These are phyloP conservation scores for Amphipyra tragopoginis DNA, from an alignment of 2,888 invertebrate genomes.

Conservation along the genomic window DNA sequence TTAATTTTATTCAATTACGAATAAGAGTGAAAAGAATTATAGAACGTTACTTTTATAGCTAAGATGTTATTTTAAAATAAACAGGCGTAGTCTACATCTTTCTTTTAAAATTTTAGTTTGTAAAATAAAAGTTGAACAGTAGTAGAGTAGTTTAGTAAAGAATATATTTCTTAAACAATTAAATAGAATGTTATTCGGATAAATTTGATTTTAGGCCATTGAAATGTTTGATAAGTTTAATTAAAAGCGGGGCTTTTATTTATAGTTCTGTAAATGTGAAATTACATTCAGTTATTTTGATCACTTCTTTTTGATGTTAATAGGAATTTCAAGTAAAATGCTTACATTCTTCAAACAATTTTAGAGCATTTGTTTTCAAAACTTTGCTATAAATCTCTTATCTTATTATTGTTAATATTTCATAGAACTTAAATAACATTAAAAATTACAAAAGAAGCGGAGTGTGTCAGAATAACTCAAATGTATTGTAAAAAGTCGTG, in stretches of 20 bases:
- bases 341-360: too few relatives aligned
- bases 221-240: constrained; percentile 14
- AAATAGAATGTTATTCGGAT: constrained; percentile 24
- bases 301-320: too few relatives aligned
- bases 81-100: constrained; percentile 3
- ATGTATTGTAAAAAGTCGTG: constrained; percentile 58
- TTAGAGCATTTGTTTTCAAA: background rate
- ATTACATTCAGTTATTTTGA: background rate
- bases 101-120: constrained; percentile 15
- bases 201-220: constrained; percentile 15
- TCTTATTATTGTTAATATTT: constrained; percentile 17
- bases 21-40: constrained; percentile 45
- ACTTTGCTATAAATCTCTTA: constrained; percentile 4
- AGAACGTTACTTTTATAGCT: constrained; percentile 30
- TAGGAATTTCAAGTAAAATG: too few relatives aligned
- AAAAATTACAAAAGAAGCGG: constrained; percentile 38
- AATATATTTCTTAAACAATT: constrained; percentile 31
- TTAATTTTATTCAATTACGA: constrained; percentile 62
- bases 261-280: background rate
- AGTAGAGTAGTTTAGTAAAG: constrained; percentile 31
- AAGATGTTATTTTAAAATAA: constrained; percentile 19
- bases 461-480: constrained; percentile 63
- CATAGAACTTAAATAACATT: constrained; percentile 10
- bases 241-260: background rate
- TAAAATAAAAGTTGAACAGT: constrained; percentile 29